Conservation (phyloP, 2,797 vertebrate species). For the Eulemur mongoz region DNA sequence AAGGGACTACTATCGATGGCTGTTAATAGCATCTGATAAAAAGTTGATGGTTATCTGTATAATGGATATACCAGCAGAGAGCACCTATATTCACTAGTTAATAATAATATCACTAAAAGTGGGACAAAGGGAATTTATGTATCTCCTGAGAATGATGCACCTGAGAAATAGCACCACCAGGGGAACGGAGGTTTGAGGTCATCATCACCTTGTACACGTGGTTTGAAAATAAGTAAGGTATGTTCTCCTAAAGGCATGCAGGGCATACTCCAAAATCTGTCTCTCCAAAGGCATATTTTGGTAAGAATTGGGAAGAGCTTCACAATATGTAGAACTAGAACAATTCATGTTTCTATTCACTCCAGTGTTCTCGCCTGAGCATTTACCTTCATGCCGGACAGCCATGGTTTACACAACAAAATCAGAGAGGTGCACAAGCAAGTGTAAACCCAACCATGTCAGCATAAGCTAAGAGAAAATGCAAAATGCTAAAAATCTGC, state of each 20-base stretch:
- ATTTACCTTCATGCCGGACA: no score
- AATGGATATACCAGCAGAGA: rapidly evolving
- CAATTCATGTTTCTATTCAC: no score
- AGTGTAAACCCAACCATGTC: neutral
- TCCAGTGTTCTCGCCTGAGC: neutral
- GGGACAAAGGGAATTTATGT: neutral
- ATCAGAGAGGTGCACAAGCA: rapidly evolving
- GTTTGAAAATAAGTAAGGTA: neutral
- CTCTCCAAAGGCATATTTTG: neutral
- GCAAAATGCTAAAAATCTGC: neutral
- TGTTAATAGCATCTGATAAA: rapidly evolving
- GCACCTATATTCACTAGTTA: neutral
- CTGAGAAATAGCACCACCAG: neutral
- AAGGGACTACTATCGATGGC: no score
- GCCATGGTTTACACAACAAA: neutral
- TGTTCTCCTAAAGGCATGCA: rapidly evolving
- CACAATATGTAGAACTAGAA: neutral
- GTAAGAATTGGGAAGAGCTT: neutral
- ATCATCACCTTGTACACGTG: rapidly evolving
- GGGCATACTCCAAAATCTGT: rapidly evolving
- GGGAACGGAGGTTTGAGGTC: neutral
- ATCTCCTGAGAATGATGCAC: neutral
- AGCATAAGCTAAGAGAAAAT: neutral
- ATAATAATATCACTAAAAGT: neutral
- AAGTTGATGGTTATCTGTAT: no score